Evolutionary conservation across 2,113 vertebrate genomes (phyloP).

Genomic region (Panthera uncia): DNA sequence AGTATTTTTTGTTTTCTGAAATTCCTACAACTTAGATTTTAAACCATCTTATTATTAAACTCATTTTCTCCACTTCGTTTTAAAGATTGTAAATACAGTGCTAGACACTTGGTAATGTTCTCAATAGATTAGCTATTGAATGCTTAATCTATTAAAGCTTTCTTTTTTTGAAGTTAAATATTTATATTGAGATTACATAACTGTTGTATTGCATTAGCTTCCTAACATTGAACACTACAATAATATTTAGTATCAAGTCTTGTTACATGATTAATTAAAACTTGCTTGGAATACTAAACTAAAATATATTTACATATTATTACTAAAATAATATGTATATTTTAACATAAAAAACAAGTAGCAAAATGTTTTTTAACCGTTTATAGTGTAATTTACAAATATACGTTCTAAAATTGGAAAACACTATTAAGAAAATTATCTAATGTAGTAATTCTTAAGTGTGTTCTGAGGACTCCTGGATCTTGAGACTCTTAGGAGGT

Average conservation of each 20-base stretch:
- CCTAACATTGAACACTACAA: background rate
- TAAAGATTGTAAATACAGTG: constrained; percentile 13
- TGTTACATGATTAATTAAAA: background rate
- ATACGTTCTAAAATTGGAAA: background rate
- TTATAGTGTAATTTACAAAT: constrained; percentile 2
- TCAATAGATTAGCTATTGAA: background rate
- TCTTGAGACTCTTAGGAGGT: background rate
- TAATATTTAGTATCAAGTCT: constrained; percentile 21
- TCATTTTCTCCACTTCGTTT: background rate
- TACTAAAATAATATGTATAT: background rate
- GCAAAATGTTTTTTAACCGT: background rate
- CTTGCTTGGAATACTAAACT: background rate
- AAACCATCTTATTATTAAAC: background rate
- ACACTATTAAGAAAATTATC: background rate
- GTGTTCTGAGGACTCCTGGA: background rate
- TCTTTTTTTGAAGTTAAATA: background rate
- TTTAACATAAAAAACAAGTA: constrained; percentile 22
- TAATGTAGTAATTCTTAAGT: constrained; percentile 12
- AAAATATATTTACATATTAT: background rate
- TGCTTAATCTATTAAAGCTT: background rate
- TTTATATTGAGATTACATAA: background rate
- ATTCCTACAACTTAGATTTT: background rate
- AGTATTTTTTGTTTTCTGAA: background rate
- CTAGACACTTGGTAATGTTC: background rate
- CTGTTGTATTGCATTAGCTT: background rate